Percentiles rank a stretch among this genome's conserved stretches.
phyloP scores from a whole-genome alignment of 1,140 invertebrate genomes.

The Hycleus cichorii region DNA sequence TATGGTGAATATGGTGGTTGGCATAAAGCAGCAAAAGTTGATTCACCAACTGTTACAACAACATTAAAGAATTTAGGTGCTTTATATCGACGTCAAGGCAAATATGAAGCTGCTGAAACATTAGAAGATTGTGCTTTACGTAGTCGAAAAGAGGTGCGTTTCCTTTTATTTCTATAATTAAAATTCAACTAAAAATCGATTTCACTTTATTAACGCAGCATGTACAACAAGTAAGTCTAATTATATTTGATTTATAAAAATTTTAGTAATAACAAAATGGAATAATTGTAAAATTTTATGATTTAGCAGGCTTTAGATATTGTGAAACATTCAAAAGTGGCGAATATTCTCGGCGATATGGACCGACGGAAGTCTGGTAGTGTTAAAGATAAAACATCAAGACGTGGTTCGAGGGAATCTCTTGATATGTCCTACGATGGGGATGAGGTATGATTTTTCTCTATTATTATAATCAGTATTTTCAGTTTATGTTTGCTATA shows the following conservation, averaged over 20 bases:
- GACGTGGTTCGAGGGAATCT: conserved; percentile 54
- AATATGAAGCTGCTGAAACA: conserved; percentile 98
- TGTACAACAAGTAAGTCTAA: conserved; percentile 52
- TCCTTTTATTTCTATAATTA: neutral
- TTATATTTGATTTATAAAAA: neutral
- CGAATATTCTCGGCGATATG: conserved; percentile 53
- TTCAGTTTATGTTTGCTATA: too few species aligned
- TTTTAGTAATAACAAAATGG: neutral
- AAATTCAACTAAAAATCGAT: conserved; percentile 25
- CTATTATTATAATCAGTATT: neutral
- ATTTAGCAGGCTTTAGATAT: conserved; percentile 70
- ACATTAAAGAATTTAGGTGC: conserved; percentile 96
- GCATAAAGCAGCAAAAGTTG: conserved; percentile 98
- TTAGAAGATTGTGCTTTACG: conserved; percentile 94
- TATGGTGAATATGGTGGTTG: conserved; percentile 94
- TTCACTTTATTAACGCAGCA: conserved; percentile 44
- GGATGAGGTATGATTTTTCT: conserved; percentile 50
- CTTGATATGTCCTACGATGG: conserved; percentile 54
- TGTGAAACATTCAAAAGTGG: conserved; percentile 81
- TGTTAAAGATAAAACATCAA: conserved; percentile 41
- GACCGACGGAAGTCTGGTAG: conserved; percentile 41
- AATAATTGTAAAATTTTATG: neutral
- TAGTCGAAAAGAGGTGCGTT: conserved; percentile 79
- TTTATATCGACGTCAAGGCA: conserved; percentile 93
- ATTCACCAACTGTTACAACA: conserved; percentile 94